Evolutionary conservation across 2,797 vertebrate genomes (phyloP).

Genomic region (Eulemur mongoz): DNA sequence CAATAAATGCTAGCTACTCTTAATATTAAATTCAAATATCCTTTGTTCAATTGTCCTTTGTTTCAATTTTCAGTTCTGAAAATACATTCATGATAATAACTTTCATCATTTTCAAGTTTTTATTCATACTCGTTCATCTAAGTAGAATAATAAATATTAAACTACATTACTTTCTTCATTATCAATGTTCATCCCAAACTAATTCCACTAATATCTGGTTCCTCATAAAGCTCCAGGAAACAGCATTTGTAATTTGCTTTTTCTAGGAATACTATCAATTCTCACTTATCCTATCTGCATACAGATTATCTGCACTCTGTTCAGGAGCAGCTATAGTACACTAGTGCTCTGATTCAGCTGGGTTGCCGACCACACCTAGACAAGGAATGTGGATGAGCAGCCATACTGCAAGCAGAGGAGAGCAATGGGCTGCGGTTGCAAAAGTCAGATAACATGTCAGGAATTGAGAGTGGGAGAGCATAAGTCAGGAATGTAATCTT

Average conservation of each 20-base stretch:
- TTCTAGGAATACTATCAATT: conserved; percentile 27
- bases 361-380: neutral
- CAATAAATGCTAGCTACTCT: neutral
- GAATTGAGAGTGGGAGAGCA: neutral
- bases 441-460: conserved; percentile 3
- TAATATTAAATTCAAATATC: conserved; percentile 36
- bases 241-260: conserved; percentile 19
- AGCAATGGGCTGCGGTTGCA: neutral
- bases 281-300: neutral
- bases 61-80: conserved; percentile 41
- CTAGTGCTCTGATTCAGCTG: neutral
- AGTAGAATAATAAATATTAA: conserved; percentile 31
- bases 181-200: conserved; percentile 13
- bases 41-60: neutral
- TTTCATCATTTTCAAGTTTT: conserved; percentile 7
- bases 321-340: neutral
- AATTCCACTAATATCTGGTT: conserved; percentile 32
- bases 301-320: neutral
- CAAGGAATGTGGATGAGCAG: conserved; percentile 21
- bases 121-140: neutral
- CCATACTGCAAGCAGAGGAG: neutral
- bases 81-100: conserved; percentile 32
- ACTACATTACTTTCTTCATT: conserved; percentile 2
- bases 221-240: neutral
- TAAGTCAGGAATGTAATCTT: neutral